Conservation (phyloP, 2,797 vertebrate genomes). For the Carduelis carduelis region DNA sequence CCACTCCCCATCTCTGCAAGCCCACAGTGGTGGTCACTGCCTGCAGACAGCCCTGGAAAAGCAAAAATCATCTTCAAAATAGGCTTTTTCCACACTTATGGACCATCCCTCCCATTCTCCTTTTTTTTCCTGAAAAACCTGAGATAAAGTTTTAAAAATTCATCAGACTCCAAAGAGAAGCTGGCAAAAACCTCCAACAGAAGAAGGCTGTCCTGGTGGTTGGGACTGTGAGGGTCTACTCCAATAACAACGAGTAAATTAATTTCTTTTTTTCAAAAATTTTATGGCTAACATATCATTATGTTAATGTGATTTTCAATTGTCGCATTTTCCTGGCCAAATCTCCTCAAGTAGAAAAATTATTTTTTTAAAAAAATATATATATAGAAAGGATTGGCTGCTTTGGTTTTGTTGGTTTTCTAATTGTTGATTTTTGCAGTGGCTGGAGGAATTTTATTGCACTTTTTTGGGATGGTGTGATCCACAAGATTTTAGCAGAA, state of each 20-base stretch:
- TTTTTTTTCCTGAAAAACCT: not conserved
- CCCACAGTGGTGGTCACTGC: fast-evolving
- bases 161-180: fast-evolving
- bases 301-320: not conserved
- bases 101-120: no score
- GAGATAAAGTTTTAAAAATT: not conserved
- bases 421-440: not conserved
- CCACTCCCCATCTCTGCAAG: not conserved
- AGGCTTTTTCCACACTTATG: fast-evolving
- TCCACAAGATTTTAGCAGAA: not conserved
- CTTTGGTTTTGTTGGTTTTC: not conserved
- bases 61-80: not conserved
- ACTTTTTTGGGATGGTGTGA: not conserved
- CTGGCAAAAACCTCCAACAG: not conserved
- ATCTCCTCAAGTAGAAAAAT: not conserved
- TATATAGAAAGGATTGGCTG: fast-evolving
- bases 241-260: not conserved
- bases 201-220: not conserved
- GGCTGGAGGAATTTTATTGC: not conserved
- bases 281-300: not conserved
- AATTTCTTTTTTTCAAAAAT: not conserved
- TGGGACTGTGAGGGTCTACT: no score
- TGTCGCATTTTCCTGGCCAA: not conserved
- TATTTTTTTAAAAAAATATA: no score
- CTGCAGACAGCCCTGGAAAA: not conserved